These are phyloP conservation scores for Chironomus riparius DNA, from an alignment of 2,888 invertebrate genomes.

Conservation along the genomic window DNA sequence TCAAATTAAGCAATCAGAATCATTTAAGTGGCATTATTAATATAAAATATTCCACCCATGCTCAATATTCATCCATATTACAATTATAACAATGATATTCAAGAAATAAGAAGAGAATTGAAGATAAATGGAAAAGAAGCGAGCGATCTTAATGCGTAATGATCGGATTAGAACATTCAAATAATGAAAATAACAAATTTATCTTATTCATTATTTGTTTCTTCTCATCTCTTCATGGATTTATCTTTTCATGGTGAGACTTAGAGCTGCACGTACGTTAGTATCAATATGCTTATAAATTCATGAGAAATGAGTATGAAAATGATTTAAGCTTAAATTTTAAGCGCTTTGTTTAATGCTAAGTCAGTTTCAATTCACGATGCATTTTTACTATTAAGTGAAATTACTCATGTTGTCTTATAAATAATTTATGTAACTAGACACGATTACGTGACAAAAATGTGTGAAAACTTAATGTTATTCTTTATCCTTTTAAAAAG, in stretches of 20 bases:
- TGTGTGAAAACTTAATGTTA: no score
- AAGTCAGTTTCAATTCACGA: no score
- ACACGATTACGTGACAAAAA: no score
- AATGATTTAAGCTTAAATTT: no score
- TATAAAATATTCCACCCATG: constrained; percentile 2
- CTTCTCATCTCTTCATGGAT: not conserved
- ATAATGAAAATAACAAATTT: constrained; percentile 25
- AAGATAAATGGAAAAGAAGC: not conserved
- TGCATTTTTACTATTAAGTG: no score
- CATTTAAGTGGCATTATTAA: constrained; percentile 7
- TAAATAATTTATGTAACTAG: no score
- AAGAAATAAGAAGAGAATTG: not conserved
- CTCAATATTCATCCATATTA: not conserved
- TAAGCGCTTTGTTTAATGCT: no score
- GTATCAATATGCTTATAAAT: no score
- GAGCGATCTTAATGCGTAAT: constrained; percentile 4
- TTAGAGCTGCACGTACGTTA: not conserved
- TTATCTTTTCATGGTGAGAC: not conserved
- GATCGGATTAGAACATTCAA: constrained; percentile 27
- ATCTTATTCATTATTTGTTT: constrained; percentile 10
- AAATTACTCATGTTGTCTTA: no score
- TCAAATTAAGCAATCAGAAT: constrained; percentile 3
- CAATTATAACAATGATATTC: not conserved
- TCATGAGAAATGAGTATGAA: no score
- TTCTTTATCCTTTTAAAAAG: no score